phyloP scores from a whole-genome alignment of 2,113 vertebrate genomes.

The Odocoileus hemionus region DNA sequence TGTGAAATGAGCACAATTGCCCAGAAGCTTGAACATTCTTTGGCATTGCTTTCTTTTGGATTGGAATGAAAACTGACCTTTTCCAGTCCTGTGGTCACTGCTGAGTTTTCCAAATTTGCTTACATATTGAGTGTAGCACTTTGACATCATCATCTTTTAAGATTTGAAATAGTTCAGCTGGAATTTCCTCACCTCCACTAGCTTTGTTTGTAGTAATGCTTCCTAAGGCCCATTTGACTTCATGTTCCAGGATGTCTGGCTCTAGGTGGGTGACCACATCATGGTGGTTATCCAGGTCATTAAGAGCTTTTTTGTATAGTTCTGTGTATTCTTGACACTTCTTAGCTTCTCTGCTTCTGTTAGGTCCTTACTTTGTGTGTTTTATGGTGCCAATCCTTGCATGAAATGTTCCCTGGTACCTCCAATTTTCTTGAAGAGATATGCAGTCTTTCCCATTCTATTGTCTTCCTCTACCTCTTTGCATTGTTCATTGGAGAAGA shows the following conservation, averaged over 20 bases:
- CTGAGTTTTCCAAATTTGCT: not conserved
- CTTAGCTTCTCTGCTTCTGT: not conserved
- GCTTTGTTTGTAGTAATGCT: not conserved
- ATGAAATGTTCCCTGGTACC: not conserved
- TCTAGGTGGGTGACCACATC: not conserved
- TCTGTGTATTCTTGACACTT: not conserved
- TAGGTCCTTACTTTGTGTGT: not conserved
- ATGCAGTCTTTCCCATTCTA: not conserved
- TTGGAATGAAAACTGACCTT: not conserved
- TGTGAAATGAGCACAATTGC: not conserved
- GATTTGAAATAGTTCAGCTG: not conserved
- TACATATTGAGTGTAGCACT: not conserved
- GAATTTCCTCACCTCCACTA: not conserved
- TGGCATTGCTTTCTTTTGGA: not conserved
- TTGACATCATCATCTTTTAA: not conserved
- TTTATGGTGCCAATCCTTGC: not conserved
- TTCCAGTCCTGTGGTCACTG: not conserved
- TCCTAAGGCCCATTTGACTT: not conserved
- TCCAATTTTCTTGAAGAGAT: not conserved
- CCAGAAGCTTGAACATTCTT: not conserved
- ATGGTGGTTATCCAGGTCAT: not conserved
- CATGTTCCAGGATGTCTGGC: not conserved
- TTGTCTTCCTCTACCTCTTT: not conserved
- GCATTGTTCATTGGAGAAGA: not conserved
- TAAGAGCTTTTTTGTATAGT: not conserved